Conservation (phyloP, 1,140 invertebrate species). For the Wasmannia auropunctata region DNA sequence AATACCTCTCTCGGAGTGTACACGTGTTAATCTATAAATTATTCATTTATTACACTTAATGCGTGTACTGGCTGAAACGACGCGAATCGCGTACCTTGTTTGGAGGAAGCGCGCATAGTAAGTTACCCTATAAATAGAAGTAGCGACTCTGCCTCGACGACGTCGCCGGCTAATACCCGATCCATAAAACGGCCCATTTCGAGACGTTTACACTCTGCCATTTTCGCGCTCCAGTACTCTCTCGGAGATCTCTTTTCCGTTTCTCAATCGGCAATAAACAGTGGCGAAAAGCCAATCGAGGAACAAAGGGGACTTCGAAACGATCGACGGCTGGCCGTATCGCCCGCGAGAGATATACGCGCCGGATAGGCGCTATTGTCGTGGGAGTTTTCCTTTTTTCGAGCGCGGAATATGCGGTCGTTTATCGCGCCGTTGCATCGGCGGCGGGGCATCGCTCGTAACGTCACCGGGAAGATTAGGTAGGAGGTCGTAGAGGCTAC, state of each 20-base stretch:
- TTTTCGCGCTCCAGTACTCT: constrained; percentile 55
- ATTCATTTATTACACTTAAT: not conserved
- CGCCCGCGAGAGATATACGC: not conserved
- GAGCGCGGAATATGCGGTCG: not conserved
- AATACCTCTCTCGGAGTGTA: not conserved
- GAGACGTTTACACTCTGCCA: constrained; percentile 48
- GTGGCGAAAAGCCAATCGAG: constrained; percentile 45
- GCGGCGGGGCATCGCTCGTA: constrained; percentile 35
- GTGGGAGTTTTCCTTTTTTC: constrained; percentile 15
- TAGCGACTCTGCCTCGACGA: not conserved
- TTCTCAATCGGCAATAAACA: constrained; percentile 62
- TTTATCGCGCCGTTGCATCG: constrained; percentile 36
- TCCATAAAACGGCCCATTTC: constrained; percentile 59
- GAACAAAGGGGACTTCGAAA: constrained; percentile 59
- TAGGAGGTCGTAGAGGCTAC: constrained; percentile 14
- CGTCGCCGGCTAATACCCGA: constrained; percentile 54
- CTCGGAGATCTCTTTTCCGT: constrained; percentile 6
- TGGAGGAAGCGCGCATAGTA: not conserved
- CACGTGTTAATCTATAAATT: not conserved
- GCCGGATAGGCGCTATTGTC: constrained; percentile 40
- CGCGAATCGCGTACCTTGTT: not conserved
- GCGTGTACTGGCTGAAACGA: not conserved
- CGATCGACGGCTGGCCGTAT: not conserved
- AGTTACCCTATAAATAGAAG: constrained; percentile 44
- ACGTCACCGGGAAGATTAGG: constrained; percentile 52